Percentiles rank a stretch among this genome's conserved stretches.
Evolutionary conservation across 2,888 invertebrate species (phyloP).

Genomic region (Chloromyia formosa): DNA sequence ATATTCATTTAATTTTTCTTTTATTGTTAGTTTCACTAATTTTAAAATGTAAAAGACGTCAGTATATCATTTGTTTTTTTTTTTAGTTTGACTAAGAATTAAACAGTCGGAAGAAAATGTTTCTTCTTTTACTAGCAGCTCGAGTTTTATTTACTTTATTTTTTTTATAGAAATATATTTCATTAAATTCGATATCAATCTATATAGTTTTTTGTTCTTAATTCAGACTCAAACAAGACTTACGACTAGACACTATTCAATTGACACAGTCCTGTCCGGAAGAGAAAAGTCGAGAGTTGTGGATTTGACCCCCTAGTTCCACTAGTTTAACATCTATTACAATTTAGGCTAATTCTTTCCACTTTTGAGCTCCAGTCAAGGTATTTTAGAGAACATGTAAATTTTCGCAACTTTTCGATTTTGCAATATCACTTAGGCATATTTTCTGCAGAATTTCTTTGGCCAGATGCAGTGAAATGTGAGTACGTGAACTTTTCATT

Average conservation of each 20-base stretch:
- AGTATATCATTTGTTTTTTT: too few species aligned
- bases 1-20: constrained; percentile 13
- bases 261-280: constrained; percentile 42
- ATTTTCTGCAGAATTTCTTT: constrained; percentile 85
- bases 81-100: constrained; percentile 7
- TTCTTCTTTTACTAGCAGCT: neutral
- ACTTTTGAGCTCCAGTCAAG: neutral
- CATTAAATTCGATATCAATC: neutral
- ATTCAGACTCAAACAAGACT: constrained; percentile 9
- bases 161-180: constrained; percentile 6
- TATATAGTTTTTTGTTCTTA: neutral
- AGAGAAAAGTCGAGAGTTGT: neutral
- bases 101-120: constrained; percentile 16
- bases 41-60: neutral
- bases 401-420: constrained; percentile 88
- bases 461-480: constrained; percentile 81
- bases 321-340: neutral
- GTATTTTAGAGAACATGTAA: constrained; percentile 76
- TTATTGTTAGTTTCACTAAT: neutral
- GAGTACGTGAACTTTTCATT: constrained; percentile 81
- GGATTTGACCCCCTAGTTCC: neutral
- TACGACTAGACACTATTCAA: constrained; percentile 22
- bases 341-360: neutral
- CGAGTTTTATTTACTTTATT: neutral
- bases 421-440: constrained; percentile 83